Percentiles rank a stretch among this genome's conserved stretches.
These are phyloP conservation scores for Scaptomyza cyrtandrae DNA, from an alignment of 2,888 invertebrate genomes.

Conservation along the genomic window DNA sequence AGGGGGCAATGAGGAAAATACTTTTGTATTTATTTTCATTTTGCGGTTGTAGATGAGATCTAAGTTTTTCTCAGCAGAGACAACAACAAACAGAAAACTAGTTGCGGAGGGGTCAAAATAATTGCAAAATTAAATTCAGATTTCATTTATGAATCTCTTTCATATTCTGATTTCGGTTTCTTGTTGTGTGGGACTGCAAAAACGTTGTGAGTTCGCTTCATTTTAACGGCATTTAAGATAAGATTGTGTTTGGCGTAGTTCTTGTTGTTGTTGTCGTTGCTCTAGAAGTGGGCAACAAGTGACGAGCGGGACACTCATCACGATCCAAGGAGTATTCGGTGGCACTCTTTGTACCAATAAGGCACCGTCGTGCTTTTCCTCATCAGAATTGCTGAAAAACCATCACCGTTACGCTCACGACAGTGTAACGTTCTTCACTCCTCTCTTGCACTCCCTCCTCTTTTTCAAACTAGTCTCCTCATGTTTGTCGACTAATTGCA, in stretches of 20 bases:
- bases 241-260: background rate
- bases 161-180: constrained; percentile 42
- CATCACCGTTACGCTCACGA: constrained; percentile 13
- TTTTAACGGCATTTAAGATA: constrained; percentile 60
- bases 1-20: constrained; percentile 24
- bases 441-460: background rate
- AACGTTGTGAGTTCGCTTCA: constrained; percentile 41
- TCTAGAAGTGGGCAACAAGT: constrained; percentile 46
- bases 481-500: constrained; percentile 63
- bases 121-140: constrained; percentile 64
- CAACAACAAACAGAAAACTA: constrained; percentile 20
- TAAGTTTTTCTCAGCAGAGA: constrained; percentile 55
- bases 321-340: constrained; percentile 47
- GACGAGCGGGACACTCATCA: constrained; percentile 65
- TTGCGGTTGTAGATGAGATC: constrained; percentile 50
- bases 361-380: constrained; percentile 63
- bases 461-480: background rate
- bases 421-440: constrained; percentile 33
- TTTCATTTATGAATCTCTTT: constrained; percentile 56
- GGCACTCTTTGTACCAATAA: constrained; percentile 54
- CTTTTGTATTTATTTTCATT: constrained; percentile 37
- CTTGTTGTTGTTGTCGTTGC: constrained; percentile 21
- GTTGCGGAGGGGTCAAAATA: constrained; percentile 48
- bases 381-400: constrained; percentile 38
- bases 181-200: constrained; percentile 45